A percentile compares a stretch with the other conserved stretches of the same genome.
Evolutionary conservation across 2,888 invertebrate genomes (phyloP).

Genomic region (Cylindroiulus punctatus): DNA sequence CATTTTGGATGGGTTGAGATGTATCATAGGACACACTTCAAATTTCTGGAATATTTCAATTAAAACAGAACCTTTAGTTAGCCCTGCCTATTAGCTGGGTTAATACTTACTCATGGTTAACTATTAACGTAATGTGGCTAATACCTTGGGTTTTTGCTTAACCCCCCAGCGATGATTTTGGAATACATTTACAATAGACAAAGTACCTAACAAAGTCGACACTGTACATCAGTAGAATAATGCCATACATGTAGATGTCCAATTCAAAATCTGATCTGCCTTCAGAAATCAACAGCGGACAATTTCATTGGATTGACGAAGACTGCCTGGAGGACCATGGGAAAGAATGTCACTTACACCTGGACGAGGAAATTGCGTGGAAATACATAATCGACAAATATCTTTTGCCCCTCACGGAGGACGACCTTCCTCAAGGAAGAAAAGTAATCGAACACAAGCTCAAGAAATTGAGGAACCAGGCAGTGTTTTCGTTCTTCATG

Average conservation of each 20-base stretch:
- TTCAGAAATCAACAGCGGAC: not conserved
- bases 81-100: too few species aligned
- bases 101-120: too few species aligned
- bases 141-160: too few species aligned
- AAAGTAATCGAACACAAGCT: conserved; percentile 62
- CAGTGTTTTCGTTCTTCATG: conserved; percentile 69
- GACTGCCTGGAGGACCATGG: not conserved
- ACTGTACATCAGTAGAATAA: too few species aligned
- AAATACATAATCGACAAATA: conserved; percentile 63
- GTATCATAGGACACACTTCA: too few species aligned
- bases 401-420: conserved; percentile 67
- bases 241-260: not conserved
- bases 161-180: too few species aligned
- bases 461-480: conserved; percentile 68
- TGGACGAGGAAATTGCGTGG: not conserved
- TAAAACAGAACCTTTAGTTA: too few species aligned
- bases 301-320: not conserved
- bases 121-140: too few species aligned
- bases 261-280: not conserved
- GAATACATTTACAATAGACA: too few species aligned
- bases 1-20: too few species aligned
- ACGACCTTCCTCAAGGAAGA: conserved; percentile 62
- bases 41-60: too few species aligned
- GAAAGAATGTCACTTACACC: not conserved
- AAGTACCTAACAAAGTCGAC: too few species aligned